A percentile compares a stretch with the other conserved stretches of the same genome.
Evolutionary conservation across 2,888 invertebrate genomes (phyloP).

Genomic region (Drosophila planitibia): DNA sequence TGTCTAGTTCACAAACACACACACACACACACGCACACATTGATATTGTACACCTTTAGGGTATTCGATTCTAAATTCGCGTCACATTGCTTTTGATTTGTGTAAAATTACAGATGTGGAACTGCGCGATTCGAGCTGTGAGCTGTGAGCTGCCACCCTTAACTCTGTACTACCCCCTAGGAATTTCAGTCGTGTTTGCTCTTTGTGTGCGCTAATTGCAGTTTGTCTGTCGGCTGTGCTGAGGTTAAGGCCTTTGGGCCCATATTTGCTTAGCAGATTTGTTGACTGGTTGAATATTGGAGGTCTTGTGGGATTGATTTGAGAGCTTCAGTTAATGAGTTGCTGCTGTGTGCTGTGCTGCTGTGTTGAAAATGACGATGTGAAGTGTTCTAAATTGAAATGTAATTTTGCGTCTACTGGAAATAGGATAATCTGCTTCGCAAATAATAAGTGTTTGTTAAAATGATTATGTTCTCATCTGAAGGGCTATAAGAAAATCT

Average conservation of each 20-base stretch:
- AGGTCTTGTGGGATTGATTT: constrained; percentile 32
- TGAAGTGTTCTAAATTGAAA: constrained; percentile 56
- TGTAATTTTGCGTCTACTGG: constrained; percentile 44
- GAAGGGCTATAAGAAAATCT: background rate
- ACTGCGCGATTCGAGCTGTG: constrained; percentile 8
- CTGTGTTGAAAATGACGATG: constrained; percentile 17
- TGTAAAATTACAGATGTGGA: constrained; percentile 61
- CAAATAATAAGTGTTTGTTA: constrained; percentile 42
- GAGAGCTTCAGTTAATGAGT: constrained; percentile 19
- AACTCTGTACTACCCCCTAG: constrained; percentile 8
- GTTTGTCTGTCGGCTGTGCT: constrained; percentile 51
- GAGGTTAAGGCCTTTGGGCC: constrained; percentile 45
- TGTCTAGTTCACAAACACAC: constrained; percentile 20
- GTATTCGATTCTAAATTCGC: constrained; percentile 44
- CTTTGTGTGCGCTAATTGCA: constrained; percentile 69
- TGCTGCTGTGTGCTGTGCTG: background rate
- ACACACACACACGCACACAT: background rate
- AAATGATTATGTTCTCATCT: constrained; percentile 4
- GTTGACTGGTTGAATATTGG: constrained; percentile 44
- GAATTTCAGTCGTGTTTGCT: constrained; percentile 57
- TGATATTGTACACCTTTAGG: constrained; percentile 24
- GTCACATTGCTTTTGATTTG: constrained; percentile 62
- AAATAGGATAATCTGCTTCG: constrained; percentile 36
- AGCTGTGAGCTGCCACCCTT: constrained; percentile 26
- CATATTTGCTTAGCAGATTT: constrained; percentile 57